These are phyloP conservation scores for Panagrolaimus sp. DNA, from an alignment of 1,140 invertebrate genomes.

Conservation along the genomic window DNA sequence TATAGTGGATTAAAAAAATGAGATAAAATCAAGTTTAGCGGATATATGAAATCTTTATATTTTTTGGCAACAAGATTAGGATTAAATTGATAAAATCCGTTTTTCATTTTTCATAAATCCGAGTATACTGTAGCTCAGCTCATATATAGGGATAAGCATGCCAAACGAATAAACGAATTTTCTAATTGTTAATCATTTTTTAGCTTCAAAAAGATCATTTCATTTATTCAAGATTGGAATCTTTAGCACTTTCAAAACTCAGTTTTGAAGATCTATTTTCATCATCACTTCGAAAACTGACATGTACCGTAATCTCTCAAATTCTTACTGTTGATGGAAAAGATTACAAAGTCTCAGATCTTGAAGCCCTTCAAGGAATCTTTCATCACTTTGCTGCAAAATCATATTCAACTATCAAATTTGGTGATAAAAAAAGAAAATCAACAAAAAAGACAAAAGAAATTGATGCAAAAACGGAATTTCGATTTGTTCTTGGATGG, in stretches of 20 bases:
- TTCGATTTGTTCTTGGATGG: constrained; percentile 6
- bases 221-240: background rate
- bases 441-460: background rate
- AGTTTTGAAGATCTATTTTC: constrained; percentile 14
- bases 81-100: too few relatives aligned
- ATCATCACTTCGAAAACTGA: constrained; percentile 1
- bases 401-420: background rate
- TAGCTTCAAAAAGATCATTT: constrained; percentile 14
- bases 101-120: background rate
- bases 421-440: background rate
- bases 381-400: constrained; percentile 12
- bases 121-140: too few relatives aligned
- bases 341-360: background rate
- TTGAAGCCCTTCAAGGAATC: background rate
- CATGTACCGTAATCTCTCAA: background rate
- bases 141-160: too few relatives aligned
- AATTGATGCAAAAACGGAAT: constrained; percentile 2
- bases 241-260: background rate
- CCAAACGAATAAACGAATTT: too few relatives aligned
- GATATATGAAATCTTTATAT: too few relatives aligned
- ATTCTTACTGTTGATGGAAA: background rate
- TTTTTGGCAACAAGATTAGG: too few relatives aligned
- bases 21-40: too few relatives aligned
- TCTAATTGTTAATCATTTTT: background rate
- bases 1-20: too few relatives aligned